Conservation (phyloP, 1,140 invertebrate genomes). For the Pomacea maculata region DNA sequence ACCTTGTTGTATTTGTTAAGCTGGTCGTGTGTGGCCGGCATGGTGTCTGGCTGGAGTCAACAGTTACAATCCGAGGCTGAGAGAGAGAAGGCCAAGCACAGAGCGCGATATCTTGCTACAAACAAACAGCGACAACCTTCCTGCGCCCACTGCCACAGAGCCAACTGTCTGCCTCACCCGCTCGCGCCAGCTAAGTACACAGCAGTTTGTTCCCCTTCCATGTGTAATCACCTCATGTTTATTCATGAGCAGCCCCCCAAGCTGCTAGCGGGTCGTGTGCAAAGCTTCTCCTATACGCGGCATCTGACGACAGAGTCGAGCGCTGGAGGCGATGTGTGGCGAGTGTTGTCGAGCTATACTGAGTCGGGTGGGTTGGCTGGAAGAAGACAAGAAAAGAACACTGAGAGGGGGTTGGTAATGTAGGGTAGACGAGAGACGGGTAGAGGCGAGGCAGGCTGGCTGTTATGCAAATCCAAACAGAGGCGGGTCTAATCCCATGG, state of each 20-base stretch:
- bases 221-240: constrained; percentile 5
- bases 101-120: neutral
- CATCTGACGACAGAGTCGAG: neutral
- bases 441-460: no score
- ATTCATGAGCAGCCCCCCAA: neutral
- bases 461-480: no score
- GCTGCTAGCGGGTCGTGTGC: neutral
- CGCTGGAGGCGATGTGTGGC: neutral
- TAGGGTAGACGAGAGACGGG: no score
- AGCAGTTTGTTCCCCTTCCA: neutral
- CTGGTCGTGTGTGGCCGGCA: constrained; percentile 46
- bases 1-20: constrained; percentile 52
- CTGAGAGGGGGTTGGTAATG: no score
- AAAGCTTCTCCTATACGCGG: neutral
- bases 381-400: neutral
- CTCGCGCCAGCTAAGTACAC: neutral
- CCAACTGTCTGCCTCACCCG: no score
- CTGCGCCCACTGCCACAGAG: neutral
- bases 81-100: neutral
- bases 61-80: neutral
- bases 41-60: constrained; percentile 8
- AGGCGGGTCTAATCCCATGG: no score
- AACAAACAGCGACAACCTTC: no score
- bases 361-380: neutral
- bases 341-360: neutral